These are phyloP conservation scores for Stomatorhinus walkeri DNA, from an alignment of 2,797 vertebrate genomes.

Conservation along the genomic window DNA sequence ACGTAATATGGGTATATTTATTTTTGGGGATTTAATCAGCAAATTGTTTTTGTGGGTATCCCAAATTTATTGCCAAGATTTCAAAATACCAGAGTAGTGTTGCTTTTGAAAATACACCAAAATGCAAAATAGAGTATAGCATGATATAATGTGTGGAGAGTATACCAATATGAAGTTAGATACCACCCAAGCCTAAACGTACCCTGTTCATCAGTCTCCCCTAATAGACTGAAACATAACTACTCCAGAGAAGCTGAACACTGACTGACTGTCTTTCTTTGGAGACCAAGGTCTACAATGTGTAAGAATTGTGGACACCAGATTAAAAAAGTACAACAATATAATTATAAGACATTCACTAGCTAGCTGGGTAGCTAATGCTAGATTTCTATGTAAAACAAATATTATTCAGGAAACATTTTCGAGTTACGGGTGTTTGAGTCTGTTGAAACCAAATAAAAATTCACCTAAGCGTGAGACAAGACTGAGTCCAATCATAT, in stretches of 20 bases:
- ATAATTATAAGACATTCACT: not conserved
- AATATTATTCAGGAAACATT: not conserved
- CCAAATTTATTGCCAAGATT: not conserved
- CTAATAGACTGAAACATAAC: not conserved
- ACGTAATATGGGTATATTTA: not conserved
- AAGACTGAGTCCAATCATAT: not conserved
- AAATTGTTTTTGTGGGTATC: not conserved
- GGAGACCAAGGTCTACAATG: not conserved
- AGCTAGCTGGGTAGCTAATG: not conserved
- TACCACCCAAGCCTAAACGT: not conserved
- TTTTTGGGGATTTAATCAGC: not conserved
- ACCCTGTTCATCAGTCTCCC: not conserved
- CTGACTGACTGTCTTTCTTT: not conserved
- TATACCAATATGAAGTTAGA: not conserved
- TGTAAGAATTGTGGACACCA: not conserved
- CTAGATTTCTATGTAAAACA: not conserved
- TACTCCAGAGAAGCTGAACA: not conserved
- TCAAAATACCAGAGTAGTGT: not conserved
- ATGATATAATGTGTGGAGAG: not conserved
- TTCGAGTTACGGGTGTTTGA: not conserved
- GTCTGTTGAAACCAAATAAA: not conserved
- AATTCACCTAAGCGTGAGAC: not conserved
- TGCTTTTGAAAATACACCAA: not conserved
- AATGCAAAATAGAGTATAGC: not conserved
- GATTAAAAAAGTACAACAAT: not conserved